These are phyloP conservation scores for Drosophila yakuba DNA, from an alignment of 1,140 invertebrate genomes.

Conservation along the genomic window DNA sequence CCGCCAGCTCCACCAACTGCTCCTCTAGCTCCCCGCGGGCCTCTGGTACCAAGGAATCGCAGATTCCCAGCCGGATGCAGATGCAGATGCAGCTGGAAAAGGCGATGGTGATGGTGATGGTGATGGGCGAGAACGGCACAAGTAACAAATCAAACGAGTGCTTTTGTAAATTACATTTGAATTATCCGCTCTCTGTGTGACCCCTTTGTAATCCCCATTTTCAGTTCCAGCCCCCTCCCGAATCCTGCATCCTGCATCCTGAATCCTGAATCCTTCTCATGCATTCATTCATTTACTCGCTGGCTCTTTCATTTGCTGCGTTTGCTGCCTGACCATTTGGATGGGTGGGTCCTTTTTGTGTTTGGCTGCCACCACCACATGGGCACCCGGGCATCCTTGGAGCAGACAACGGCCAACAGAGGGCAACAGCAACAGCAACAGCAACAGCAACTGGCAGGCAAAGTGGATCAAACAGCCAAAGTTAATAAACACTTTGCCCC, in stretches of 20 bases:
- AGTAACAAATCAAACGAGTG: constrained; percentile 81
- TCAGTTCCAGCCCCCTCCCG: constrained; percentile 3
- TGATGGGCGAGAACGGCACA: constrained; percentile 22
- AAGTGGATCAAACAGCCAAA: constrained; percentile 82
- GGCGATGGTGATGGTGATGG: background rate
- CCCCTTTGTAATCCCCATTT: background rate
- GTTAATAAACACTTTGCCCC: constrained; percentile 78
- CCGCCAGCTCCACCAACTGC: constrained; percentile 9
- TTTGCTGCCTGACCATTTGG: constrained; percentile 14
- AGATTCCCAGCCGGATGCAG: constrained; percentile 20
- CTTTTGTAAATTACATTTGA: constrained; percentile 83
- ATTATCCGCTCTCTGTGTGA: constrained; percentile 60
- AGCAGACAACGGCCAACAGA: constrained; percentile 3
- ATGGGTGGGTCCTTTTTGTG: constrained; percentile 40
- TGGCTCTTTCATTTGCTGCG: constrained; percentile 33
- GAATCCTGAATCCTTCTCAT: constrained; percentile 2
- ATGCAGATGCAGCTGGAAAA: constrained; percentile 33
- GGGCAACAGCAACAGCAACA: constrained; percentile 16
- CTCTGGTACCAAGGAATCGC: background rate
- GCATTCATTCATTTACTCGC: constrained; percentile 51
- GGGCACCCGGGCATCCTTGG: constrained; percentile 61
- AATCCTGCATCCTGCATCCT: background rate
- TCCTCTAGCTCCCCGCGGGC: background rate
- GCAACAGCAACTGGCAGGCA: constrained; percentile 43
- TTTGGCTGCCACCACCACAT: constrained; percentile 51